These are phyloP conservation scores for Bos javanicus DNA, from an alignment of 2,113 vertebrate species.

Conservation along the genomic window DNA sequence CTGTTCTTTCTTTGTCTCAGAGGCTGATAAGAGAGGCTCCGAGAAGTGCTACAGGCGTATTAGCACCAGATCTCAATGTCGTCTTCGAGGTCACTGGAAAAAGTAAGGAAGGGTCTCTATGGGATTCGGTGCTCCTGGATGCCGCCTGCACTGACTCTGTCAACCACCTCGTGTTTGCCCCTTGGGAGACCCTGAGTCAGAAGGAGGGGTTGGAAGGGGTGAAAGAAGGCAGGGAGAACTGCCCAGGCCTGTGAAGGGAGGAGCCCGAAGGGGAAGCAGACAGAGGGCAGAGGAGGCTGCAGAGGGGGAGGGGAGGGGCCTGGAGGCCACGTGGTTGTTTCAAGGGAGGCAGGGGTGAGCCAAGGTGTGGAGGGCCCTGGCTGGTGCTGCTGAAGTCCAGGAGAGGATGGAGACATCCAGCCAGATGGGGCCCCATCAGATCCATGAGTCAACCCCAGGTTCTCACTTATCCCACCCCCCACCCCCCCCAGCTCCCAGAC, in stretches of 20 bases:
- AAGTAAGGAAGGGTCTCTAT: fast-evolving
- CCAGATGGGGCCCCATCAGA: no score
- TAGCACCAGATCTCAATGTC: not conserved
- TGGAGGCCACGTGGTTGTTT: fast-evolving
- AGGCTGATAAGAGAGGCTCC: not conserved
- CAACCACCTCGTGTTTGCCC: fast-evolving
- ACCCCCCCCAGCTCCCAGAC: not conserved
- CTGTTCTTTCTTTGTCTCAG: not conserved
- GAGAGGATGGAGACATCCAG: not conserved
- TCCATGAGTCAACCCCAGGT: fast-evolving
- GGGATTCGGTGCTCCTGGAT: not conserved
- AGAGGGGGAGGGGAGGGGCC: not conserved
- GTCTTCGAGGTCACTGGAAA: not conserved
- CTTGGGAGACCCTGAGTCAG: not conserved
- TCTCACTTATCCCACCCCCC: not conserved
- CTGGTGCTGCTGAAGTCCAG: not conserved
- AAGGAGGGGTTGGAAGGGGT: not conserved
- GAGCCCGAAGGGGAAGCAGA: not conserved
- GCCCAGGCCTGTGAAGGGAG: not conserved
- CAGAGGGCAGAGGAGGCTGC: no score
- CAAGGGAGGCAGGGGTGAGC: fast-evolving
- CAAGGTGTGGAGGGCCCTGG: not conserved
- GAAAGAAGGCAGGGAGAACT: not conserved
- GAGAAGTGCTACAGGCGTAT: fast-evolving
- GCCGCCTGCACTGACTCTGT: not conserved